Evolutionary conservation across 2,797 vertebrate genomes (phyloP).

Genomic region (Neoniphon sammara): DNA sequence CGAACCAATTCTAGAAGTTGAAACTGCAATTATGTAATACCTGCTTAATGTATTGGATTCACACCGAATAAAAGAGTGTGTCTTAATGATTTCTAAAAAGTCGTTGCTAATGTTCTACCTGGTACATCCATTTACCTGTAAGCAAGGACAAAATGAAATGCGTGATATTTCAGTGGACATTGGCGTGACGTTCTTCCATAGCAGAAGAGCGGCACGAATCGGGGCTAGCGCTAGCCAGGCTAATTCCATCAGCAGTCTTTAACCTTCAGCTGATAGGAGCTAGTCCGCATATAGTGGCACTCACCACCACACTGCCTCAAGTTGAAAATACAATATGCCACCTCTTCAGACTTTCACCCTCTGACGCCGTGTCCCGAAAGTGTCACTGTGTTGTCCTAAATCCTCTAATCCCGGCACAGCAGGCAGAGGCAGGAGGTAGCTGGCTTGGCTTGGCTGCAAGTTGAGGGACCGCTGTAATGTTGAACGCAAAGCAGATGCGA

Average conservation of each 20-base stretch:
- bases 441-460: constrained; percentile 39
- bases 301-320: constrained; percentile 46
- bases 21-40: constrained; percentile 10
- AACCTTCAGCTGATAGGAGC: constrained; percentile 78
- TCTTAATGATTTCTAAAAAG: not conserved
- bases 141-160: constrained; percentile 26
- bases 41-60: not conserved
- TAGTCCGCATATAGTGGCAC: constrained; percentile 57
- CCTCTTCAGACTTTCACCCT: constrained; percentile 51
- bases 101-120: not conserved
- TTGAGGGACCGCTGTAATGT: constrained; percentile 64
- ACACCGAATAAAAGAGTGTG: not conserved
- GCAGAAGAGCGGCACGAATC: not conserved
- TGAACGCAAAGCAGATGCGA: constrained; percentile 61
- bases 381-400: constrained; percentile 29
- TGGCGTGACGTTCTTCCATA: constrained; percentile 56
- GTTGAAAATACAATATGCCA: constrained; percentile 26
- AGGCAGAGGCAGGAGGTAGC: constrained; percentile 14
- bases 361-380: constrained; percentile 28
- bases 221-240: constrained; percentile 70
- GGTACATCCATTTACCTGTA: not conserved
- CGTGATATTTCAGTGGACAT: constrained; percentile 56
- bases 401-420: constrained; percentile 24
- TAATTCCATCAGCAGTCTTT: constrained; percentile 76
- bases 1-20: constrained; percentile 54